Base-by-base conservation (phyloP, 1,140 invertebrate species). In the Solen grandis region DNA sequence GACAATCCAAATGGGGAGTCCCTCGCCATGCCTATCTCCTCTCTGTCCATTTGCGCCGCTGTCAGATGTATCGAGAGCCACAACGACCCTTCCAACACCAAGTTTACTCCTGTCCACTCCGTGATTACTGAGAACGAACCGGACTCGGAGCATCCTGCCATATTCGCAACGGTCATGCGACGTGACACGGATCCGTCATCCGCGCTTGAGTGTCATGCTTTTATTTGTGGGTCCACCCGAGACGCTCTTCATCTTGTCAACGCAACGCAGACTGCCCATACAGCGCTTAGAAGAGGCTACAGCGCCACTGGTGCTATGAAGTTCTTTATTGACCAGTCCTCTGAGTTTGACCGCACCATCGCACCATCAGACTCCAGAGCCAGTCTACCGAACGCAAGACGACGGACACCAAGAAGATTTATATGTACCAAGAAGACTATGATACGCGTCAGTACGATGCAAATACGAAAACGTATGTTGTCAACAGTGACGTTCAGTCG, bases 11-110 rank as follows among this genome's bases (percentile, higher is more conserved):
- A 97, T 63, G 97, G 98, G 88, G 96, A 97, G 91, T 96, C 99
- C 27, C 94, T 97, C 85, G 99, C 99, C 93, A 99, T 99, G 88
- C 98, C 97, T 0, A 99, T 99, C 78, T 97, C 97, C 86, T 96
- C 96, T 38, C 92, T 99, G 69, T 98, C 99, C 89, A 99, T 99
- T 88, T 99, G 98, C 92, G 98, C 98, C 3, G 98, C 98, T n/a
- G 97, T 99, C 33, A 82, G 86, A 46, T 79, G 85, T 60, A 75
- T 87, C 19, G 65, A 77, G 0, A 46, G 46, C 16, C 36, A 46
- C 19, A 73, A 59, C 25, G 85, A 69, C 50, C 92, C 92, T 0
- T 86, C 91, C 16, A 69, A 90, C 90, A 59, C 59, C 46, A 95
- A 97, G 88, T 99, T 99, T 92, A 93, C 99, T 69, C 97, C 98